Conservation (phyloP, 1,140 invertebrate genomes). For the Eupristina koningsbergeri region DNA sequence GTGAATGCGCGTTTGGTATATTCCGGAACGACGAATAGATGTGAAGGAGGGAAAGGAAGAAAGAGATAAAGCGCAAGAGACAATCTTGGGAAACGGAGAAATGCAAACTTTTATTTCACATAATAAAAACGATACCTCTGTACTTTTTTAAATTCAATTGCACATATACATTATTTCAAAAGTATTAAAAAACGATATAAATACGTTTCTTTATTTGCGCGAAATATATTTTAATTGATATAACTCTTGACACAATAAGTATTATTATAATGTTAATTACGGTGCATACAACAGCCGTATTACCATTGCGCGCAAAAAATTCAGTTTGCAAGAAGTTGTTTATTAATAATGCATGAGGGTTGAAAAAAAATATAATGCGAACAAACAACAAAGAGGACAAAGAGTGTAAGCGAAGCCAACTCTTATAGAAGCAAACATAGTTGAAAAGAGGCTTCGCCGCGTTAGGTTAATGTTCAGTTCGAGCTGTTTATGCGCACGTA, state of each 20-base stretch:
- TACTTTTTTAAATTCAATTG: background rate
- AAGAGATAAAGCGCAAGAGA: background rate
- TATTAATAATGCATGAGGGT: background rate
- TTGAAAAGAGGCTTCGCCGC: background rate
- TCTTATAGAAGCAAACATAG: background rate
- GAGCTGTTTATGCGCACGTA: background rate
- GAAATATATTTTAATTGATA: too few relatives aligned
- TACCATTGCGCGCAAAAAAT: background rate
- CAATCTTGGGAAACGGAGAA: background rate
- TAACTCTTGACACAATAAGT: background rate
- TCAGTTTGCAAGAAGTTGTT: background rate
- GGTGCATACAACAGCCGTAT: too few relatives aligned
- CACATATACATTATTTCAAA: background rate
- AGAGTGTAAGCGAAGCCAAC: background rate
- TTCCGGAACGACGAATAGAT: background rate
- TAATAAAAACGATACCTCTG: background rate
- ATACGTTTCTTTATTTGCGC: background rate
- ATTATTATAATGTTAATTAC: background rate
- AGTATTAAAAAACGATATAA: background rate
- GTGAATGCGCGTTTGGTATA: constrained; percentile 22
- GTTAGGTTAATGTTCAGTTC: background rate
- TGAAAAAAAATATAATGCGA: background rate
- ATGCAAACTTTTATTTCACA: background rate
- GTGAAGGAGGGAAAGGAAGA: background rate
- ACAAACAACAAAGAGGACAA: background rate